Conservation (phyloP, 1,140 invertebrate genomes). For the Maniola jurtina region DNA sequence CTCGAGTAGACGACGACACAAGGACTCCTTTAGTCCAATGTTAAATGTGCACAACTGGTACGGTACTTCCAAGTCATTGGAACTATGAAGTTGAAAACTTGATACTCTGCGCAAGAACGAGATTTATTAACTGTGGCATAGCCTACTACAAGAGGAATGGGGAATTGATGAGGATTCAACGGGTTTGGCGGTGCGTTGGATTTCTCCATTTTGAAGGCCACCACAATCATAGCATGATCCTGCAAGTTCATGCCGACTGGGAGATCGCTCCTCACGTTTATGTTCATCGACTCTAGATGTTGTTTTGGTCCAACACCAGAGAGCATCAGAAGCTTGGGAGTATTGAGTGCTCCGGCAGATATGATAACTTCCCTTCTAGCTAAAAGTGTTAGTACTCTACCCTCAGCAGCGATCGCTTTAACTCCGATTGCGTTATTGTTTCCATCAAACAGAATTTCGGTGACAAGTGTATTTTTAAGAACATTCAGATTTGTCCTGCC, state of each 20-base stretch:
- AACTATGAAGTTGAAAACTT: too few species aligned
- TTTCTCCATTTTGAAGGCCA: not conserved
- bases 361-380: slow-evolving; percentile 81
- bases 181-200: not conserved
- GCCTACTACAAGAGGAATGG: not conserved
- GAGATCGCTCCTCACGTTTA: slow-evolving; percentile 81
- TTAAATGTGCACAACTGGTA: too few species aligned
- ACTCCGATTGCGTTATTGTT: slow-evolving; percentile 76
- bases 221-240: slow-evolving; percentile 76
- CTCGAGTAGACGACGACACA: not conserved
- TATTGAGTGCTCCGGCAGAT: slow-evolving; percentile 81
- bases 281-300: slow-evolving; percentile 79
- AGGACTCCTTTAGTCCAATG: not conserved
- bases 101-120: not conserved
- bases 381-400: slow-evolving; percentile 77
- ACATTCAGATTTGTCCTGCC: slow-evolving; percentile 76
- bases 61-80: too few species aligned
- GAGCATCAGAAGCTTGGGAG: slow-evolving; percentile 82
- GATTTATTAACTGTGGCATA: not conserved
- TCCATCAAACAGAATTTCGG: slow-evolving; percentile 81
- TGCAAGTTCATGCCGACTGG: slow-evolving; percentile 86
- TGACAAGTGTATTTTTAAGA: slow-evolving; percentile 40
- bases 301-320: slow-evolving; percentile 84
- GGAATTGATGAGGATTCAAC: not conserved
- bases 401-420: slow-evolving; percentile 55